Evolutionary conservation across 2,113 vertebrate species (phyloP).

Genomic region (Galbula dea): DNA sequence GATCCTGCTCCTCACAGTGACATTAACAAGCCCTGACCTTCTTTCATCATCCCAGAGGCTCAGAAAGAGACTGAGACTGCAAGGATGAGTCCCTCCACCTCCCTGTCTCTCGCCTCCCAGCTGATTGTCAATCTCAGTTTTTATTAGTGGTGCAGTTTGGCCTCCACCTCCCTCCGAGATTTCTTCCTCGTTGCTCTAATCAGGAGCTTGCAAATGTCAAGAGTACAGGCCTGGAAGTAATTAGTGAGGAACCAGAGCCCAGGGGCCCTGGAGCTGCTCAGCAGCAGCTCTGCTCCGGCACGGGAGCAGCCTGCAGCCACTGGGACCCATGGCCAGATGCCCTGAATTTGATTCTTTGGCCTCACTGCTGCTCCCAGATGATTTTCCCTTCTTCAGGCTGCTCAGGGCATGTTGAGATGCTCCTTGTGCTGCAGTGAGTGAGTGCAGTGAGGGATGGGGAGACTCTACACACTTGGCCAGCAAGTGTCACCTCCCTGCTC

Average conservation of each 20-base stretch:
- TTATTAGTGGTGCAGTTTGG: constrained; percentile 44
- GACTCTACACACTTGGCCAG: fast-evolving
- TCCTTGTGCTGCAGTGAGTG: not conserved
- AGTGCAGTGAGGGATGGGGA: not conserved
- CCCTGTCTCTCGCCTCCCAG: not conserved
- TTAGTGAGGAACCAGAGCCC: constrained; percentile 18
- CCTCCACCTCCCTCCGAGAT: constrained; percentile 37
- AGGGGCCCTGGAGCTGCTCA: fast-evolving
- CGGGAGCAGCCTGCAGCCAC: not conserved
- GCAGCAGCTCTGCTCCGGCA: not conserved
- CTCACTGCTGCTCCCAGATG: not conserved
- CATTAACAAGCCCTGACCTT: constrained; percentile 65
- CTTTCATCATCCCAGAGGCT: constrained; percentile 59
- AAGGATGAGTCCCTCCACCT: constrained; percentile 38
- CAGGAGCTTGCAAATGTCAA: constrained; percentile 63
- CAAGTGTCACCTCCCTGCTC: not conserved
- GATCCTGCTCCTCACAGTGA: constrained; percentile 48
- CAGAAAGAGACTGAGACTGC: not conserved
- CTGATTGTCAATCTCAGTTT: constrained; percentile 31
- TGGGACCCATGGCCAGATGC: fast-evolving
- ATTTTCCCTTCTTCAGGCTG: not conserved
- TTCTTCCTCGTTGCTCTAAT: constrained; percentile 62
- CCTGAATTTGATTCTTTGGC: not conserved
- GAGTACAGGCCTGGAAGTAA: constrained; percentile 57
- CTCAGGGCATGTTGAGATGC: not conserved